Percentiles rank a stretch among this genome's conserved stretches.
Evolutionary conservation across 2,888 invertebrate species (phyloP).

Genomic region (Resseliella maxima): DNA sequence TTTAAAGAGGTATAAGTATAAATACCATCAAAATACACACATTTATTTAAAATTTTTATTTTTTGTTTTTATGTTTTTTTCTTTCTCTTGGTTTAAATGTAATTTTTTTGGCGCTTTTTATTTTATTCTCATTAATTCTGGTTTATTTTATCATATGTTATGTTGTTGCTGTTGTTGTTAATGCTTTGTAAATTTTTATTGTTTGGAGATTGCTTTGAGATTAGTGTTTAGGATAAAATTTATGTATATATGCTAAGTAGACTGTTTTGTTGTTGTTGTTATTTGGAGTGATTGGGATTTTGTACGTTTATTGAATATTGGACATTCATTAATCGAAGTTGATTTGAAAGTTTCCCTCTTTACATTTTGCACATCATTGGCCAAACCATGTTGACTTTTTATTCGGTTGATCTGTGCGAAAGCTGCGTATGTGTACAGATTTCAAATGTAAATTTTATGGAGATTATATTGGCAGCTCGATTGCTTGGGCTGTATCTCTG

Average conservation of each 20-base stretch:
- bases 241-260: background rate
- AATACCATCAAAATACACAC: slow-evolving; percentile 51
- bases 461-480: background rate
- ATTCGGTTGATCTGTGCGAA: background rate
- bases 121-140: background rate
- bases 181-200: no score
- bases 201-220: slow-evolving; percentile 22
- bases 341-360: background rate
- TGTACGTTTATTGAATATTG: background rate
- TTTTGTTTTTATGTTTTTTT: background rate
- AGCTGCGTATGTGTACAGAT: background rate
- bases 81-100: background rate
- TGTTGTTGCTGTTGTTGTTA: no score
- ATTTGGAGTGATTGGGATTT: background rate
- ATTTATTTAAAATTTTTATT: slow-evolving; percentile 16
- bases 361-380: background rate
- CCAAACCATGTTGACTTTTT: background rate
- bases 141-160: background rate
- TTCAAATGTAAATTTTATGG: slow-evolving; percentile 48
- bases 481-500: background rate
- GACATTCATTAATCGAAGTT: slow-evolving; percentile 13
- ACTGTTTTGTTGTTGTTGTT: slow-evolving; percentile 6
- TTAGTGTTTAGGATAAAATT: slow-evolving; percentile 10
- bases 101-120: background rate
- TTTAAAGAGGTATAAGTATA: slow-evolving; percentile 39